Percentiles rank a stretch among this genome's conserved stretches.
These are phyloP conservation scores for Thysanoteuthis rhombus DNA, from an alignment of 2,888 invertebrate species.

Conservation along the genomic window DNA sequence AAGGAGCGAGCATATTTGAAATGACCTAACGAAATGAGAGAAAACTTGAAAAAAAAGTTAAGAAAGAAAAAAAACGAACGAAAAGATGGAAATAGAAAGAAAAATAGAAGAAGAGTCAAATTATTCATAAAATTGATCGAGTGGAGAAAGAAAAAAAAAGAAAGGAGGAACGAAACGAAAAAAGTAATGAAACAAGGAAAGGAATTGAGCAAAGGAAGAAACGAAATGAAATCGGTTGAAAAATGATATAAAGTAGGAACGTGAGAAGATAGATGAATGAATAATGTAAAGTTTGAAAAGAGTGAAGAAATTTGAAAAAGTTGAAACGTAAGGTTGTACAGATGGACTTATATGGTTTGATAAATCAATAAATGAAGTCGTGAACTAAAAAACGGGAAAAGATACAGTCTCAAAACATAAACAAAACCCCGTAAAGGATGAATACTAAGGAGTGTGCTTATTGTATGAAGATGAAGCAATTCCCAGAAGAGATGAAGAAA, in stretches of 20 bases:
- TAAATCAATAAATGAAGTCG: not conserved
- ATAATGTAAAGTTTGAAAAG: not conserved
- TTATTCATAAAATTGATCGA: not conserved
- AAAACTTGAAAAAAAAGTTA: not conserved
- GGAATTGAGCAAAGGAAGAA: not conserved
- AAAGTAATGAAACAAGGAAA: not conserved
- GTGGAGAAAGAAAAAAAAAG: not conserved
- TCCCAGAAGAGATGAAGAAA: not conserved
- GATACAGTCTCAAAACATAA: not conserved
- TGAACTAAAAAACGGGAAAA: not conserved
- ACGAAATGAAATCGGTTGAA: not conserved
- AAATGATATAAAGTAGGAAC: not conserved
- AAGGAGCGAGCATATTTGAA: not conserved
- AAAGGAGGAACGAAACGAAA: not conserved
- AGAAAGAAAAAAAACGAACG: too few species aligned
- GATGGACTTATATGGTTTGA: not conserved
- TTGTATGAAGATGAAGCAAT: not conserved
- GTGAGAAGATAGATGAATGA: not conserved
- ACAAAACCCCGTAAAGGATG: not conserved
- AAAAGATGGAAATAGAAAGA: not conserved
- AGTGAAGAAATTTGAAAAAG: not conserved
- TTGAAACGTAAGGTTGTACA: accelerated
- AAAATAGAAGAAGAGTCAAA: not conserved
- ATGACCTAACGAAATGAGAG: not conserved
- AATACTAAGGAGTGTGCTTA: not conserved